Evolutionary conservation across 2,888 invertebrate genomes (phyloP).

Genomic region (Steinernema scapterisci): DNA sequence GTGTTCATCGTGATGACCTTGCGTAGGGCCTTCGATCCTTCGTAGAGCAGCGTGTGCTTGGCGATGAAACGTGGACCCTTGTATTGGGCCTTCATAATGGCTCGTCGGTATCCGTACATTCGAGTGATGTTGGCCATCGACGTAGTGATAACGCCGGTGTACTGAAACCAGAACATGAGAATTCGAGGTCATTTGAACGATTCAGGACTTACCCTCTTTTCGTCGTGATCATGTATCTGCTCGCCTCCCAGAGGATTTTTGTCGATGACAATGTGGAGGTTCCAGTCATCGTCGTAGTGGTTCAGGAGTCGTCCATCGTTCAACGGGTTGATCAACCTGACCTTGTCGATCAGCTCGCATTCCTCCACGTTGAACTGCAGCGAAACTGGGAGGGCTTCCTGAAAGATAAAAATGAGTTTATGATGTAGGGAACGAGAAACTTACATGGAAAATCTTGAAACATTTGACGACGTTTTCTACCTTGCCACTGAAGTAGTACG

Average conservation of each 20-base stretch:
- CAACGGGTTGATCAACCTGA: not conserved
- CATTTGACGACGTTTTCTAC: not conserved
- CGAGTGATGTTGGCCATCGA: not conserved
- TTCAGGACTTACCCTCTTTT: not conserved
- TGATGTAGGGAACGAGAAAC: not conserved
- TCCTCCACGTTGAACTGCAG: constrained; percentile 1
- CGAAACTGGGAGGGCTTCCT: constrained; percentile 2
- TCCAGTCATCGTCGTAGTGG: not conserved
- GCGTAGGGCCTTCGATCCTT: not conserved
- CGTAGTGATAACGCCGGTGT: not conserved
- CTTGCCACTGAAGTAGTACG: constrained; percentile 4
- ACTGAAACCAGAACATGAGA: not conserved
- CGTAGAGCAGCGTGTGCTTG: not conserved
- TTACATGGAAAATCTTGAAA: not conserved
- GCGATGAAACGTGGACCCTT: not conserved
- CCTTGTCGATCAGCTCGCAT: not conserved
- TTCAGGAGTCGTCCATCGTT: not conserved
- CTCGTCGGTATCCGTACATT: not conserved
- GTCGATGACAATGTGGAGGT: not conserved
- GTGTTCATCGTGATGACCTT: not conserved
- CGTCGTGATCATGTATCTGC: not conserved
- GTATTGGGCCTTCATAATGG: not conserved
- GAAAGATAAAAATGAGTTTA: not conserved
- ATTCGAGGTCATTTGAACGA: not conserved
- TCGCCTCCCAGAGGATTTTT: not conserved